Base-by-base conservation (phyloP, 2,888 invertebrate genomes). In the Acleris holmiana region DNA sequence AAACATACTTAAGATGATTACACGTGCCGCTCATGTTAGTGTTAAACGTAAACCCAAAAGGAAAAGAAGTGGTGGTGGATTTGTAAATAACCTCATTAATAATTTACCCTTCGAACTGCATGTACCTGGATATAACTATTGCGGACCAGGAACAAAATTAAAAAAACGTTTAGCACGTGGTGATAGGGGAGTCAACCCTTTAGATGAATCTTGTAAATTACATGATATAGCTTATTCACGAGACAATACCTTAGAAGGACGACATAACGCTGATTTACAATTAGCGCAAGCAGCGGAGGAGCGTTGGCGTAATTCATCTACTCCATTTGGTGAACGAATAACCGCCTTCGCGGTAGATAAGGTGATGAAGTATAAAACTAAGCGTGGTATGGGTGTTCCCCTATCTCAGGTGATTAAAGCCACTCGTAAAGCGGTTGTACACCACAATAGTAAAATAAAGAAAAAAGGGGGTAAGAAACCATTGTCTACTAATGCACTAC, bases 141-240 rank as follows among this genome's bases (percentile, higher is more conserved):
- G 73, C 53, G 73, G 73, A 0, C 73, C 73, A 0, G 74, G 75
- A 2, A 75, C 75, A 57, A 77, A 71, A 62, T 69, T 71, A 74
- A 56, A 66, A 71, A 73, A 71, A 76, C 71, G 65, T 71, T 74
- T 66, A 70, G 70, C 6, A 75, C 76, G 83, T 40, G 80, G 79
- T 17, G 82, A 85, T 71, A 62, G 44, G 25, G 82, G 82, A 15
- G 71, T 59, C 4, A 58, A 58, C 19, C 23, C 8, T 4, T 17
- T 58, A 2, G 58, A 58, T 13, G 58, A 58, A 41, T 21, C 23
- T 41, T 58, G 58, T 10, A 58, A 58, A 23, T 17, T 50, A 50
- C 58, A 50, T 8, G 50, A 59, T 41, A 59, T 59, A 17, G 50
- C 59, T 13, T 59, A 59, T 49, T 35, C 17, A 5, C 49, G 8